phyloP scores from a whole-genome alignment of 2,113 vertebrate genomes.

The Chitala chitala region DNA sequence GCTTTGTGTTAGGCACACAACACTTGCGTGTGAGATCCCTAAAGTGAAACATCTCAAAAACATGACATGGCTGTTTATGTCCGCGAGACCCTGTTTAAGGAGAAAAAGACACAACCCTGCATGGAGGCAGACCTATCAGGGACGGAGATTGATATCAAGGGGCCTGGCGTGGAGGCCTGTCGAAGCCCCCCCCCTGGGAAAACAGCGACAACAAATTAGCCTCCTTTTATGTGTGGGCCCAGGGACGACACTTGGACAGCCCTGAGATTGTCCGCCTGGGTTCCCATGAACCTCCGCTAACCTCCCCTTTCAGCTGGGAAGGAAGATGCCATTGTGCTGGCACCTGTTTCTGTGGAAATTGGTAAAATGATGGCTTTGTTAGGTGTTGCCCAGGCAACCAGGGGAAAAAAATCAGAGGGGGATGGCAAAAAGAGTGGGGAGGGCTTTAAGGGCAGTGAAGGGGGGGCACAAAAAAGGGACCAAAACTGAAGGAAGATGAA shows the following conservation, averaged over 20 bases:
- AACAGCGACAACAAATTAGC: conserved; percentile 80
- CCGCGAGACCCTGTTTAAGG: conserved; percentile 21
- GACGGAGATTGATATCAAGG: conserved; percentile 54
- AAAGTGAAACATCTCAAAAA: conserved; percentile 60
- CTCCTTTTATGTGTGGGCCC: conserved; percentile 66
- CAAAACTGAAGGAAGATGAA: conserved; percentile 28
- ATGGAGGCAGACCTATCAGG: conserved; percentile 44
- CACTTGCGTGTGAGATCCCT: conserved; percentile 40
- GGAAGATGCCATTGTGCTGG: conserved; percentile 76
- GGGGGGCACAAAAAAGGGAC: conserved; percentile 30
- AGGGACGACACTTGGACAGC: conserved; percentile 74
- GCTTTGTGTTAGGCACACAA: conserved; percentile 14
- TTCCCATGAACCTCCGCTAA: conserved; percentile 76
- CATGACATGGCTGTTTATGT: conserved; percentile 53
- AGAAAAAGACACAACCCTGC: conserved; percentile 47
- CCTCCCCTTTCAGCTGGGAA: conserved; percentile 69
- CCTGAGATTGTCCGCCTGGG: conserved; percentile 69
- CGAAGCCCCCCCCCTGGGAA: conserved; percentile 69
- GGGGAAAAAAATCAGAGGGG: conserved; percentile 19
- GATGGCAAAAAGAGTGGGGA: conserved; percentile 30
- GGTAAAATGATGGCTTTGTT: conserved; percentile 81
- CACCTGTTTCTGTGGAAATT: conserved; percentile 80
- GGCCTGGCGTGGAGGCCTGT: conserved; percentile 59
- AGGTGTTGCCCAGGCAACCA: conserved; percentile 61
- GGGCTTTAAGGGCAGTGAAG: background rate